phyloP scores from a whole-genome alignment of 2,113 vertebrate species.

The Baryphthengus martii region DNA sequence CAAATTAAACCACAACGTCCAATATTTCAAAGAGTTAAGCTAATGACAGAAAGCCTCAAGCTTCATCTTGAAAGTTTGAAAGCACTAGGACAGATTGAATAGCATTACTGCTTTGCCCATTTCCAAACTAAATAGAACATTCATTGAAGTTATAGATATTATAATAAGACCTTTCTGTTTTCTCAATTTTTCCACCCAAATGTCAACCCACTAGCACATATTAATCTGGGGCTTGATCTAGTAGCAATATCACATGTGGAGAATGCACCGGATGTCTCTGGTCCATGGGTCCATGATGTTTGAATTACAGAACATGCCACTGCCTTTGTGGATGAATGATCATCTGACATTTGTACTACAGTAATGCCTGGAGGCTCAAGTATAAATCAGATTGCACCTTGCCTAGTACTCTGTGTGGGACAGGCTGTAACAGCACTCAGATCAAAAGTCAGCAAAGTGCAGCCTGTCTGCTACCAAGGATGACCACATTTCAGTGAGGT shows the following conservation, averaged over 20 bases:
- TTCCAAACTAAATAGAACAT: neutral
- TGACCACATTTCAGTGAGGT: neutral
- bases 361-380: neutral
- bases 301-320: neutral
- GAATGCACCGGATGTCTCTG: neutral
- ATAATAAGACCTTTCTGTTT: neutral
- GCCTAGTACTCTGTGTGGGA: fast-evolving
- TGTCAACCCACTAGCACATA: neutral
- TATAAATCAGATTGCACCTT: neutral
- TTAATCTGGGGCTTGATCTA: neutral
- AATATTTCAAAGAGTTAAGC: neutral
- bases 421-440: neutral
- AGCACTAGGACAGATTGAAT: neutral
- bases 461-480: neutral
- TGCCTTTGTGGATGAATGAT: neutral
- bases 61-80: neutral
- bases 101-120: neutral
- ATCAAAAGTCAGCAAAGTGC: fast-evolving
- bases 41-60: neutral
- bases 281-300: neutral
- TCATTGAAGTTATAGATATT: neutral
- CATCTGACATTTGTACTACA: neutral
- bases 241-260: neutral
- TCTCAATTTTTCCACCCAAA: neutral
- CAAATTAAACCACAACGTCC: neutral